These are phyloP conservation scores for Habrosyne pyritoides DNA, from an alignment of 2,888 invertebrate genomes.

Conservation along the genomic window DNA sequence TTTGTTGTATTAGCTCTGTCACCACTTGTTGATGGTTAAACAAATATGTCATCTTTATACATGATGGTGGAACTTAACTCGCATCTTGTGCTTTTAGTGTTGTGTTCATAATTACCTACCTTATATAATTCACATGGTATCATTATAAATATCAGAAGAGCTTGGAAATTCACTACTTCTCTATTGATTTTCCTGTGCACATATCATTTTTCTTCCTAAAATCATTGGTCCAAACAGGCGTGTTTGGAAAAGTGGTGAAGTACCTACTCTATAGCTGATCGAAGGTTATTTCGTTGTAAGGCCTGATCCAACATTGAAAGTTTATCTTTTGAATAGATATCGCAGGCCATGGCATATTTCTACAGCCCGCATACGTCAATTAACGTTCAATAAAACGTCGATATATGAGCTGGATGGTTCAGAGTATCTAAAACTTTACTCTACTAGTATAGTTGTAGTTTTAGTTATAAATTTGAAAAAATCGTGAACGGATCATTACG, in stretches of 20 bases:
- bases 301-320: slow-evolving; percentile 10
- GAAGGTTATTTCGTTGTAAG: not conserved
- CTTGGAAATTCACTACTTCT: too few species aligned
- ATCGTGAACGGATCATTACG: too few species aligned
- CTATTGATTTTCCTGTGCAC: too few species aligned
- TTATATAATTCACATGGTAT: too few species aligned
- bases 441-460: not conserved
- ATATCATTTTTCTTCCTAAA: too few species aligned
- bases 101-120: too few species aligned
- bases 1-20: not conserved
- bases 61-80: too few species aligned
- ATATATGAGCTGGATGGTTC: slow-evolving; percentile 30
- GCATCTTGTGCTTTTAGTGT: too few species aligned
- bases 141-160: too few species aligned
- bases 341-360: slow-evolving; percentile 47
- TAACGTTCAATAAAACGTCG: slow-evolving; percentile 61
- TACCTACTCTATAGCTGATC: too few species aligned
- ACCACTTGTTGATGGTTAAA: not conserved
- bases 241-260: too few species aligned
- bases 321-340: slow-evolving; percentile 32
- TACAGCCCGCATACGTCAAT: slow-evolving; percentile 63
- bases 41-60: not conserved
- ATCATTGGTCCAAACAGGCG: too few species aligned
- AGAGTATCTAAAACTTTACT: slow-evolving; percentile 23
- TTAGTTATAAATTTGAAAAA: not conserved